Evolutionary conservation across 1,140 invertebrate species (phyloP), one percentile per base, ranked within the genome.

Genomic region (Drosophila repleta): DNA sequence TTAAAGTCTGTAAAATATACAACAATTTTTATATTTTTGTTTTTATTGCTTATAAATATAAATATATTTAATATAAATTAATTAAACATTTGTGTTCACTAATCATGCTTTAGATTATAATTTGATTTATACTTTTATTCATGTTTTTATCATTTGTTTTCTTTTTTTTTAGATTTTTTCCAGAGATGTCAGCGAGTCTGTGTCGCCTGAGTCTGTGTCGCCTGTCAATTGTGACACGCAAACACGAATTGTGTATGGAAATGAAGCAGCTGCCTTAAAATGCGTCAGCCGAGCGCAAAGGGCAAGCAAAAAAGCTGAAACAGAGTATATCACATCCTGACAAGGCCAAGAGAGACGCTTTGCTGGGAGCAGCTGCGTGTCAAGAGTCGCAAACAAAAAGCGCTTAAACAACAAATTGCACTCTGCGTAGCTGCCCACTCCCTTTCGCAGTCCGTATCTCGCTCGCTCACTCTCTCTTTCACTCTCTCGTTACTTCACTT

Each of bases 341-440:
- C 74, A 87, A 88, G 82, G 82, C 49, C 82, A 68, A 52, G 43
- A 52, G 43, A 24, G 69, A 77, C 61, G 65, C 58, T 51, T 32
- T 41, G 29, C n/a, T 62, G 26, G 45, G 17, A 60, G 57, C 18
- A 24, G 21, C 41, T 57, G 32, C 63, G 39, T 57, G 43, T 56
- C 55, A 65, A 52, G 24, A 48, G 48, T 39, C 29, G 48, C 41
- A 55, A 17, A 24, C 41, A 48, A 49, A 46, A 51, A 26, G 20
- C 18, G 21, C 45, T 37, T 39, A 39, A 53, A 24, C 26, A 37
- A 35, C 10, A 26, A 51, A 49, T 69, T 29, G 26, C 57, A 61
- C 29, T 24, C 35, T 46, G 1, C 0, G 2, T 15, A 8, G 18
- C 15, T 51, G 32, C 32, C 32, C 32, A 35, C 32, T 35, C 32